Base-by-base conservation (phyloP, 2,113 vertebrate species). In the Rhinogobius similis region DNA sequence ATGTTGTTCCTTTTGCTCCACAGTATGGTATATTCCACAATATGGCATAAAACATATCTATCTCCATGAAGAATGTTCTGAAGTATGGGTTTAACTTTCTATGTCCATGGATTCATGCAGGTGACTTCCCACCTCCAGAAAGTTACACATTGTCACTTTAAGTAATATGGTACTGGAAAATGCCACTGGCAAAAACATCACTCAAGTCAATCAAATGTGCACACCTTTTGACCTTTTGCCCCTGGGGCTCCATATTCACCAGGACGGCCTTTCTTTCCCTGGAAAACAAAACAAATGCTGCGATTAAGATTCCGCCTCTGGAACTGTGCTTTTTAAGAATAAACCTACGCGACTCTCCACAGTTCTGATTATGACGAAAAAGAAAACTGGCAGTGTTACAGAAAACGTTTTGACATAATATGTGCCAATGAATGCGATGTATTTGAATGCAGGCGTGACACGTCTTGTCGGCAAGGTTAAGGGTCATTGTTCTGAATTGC, bases 261-360 rank as follows among this genome's bases (percentile, higher is more conserved):
- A 0, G 93, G 82, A 2, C 93, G 93, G 75, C 95, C 96, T 78
- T 95, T 96, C 83, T 96, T 97, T 38, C 96, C 96, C 96, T 97
- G 67, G 23, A 70, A 78, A 83, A 68, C 21, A 71, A 77, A 83
- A 86, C n/a, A 80, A 65, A 66, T 76, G 70, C 48, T 36, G 24
- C 2, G 62, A 77, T 27, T 38, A 55, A 20, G 10, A 61, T 66
- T 48, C 65, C 41, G n/a, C 63, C 13, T 62, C 27, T 58, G 53
- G 18, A 5, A 21, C 29, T 32, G 29, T 32, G 29, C 29, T 48
- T 4, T 53, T 5, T 24, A 23, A 21, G 21, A 53, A 24, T 53
- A 13, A 24, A 21, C 10, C 8, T 7, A 12, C 21, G 53, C 23
- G 16, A 56, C 1, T 32, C 38, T 48, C 63, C 8, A 50, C 10